Conservation (phyloP, 2,797 vertebrate genomes). For the Xenops minutus region DNA sequence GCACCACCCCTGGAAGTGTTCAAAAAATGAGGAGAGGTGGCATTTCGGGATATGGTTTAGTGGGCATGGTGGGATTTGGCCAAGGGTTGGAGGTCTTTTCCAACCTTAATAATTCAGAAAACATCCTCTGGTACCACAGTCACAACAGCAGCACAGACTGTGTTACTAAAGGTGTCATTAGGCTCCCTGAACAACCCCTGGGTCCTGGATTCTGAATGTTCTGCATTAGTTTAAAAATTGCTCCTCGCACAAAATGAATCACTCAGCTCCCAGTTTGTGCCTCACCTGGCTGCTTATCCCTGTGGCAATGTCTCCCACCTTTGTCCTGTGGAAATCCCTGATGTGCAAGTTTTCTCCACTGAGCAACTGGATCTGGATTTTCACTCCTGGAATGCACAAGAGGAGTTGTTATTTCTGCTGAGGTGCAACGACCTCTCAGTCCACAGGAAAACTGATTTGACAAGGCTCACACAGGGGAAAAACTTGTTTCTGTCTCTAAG, state of each 20-base stretch:
- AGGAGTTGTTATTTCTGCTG: not conserved
- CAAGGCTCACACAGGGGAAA: not conserved
- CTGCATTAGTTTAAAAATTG: not conserved
- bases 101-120: not conserved
- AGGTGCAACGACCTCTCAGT: not conserved
- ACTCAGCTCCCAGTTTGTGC: not conserved
- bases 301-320: constrained; percentile 91
- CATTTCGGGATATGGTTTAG: not conserved
- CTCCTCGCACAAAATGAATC: not conserved
- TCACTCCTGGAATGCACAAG: constrained; percentile 81
- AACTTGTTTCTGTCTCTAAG: not conserved
- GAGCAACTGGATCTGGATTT: constrained; percentile 88
- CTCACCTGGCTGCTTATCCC: constrained; percentile 97
- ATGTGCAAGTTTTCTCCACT: constrained; percentile 85
- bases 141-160: not conserved
- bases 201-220: not conserved
- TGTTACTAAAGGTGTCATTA: not conserved
- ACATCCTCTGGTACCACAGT: not conserved
- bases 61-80: not conserved
- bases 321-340: constrained; percentile 89
- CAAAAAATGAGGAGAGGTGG: not conserved
- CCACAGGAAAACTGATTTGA: not conserved
- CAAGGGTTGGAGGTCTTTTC: not conserved
- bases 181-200: not conserved
- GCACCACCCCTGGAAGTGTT: not conserved